Evolutionary conservation across 2,888 invertebrate genomes (phyloP), one percentile per base, ranked within the genome.

Genomic region (Tinea trinotella): DNA sequence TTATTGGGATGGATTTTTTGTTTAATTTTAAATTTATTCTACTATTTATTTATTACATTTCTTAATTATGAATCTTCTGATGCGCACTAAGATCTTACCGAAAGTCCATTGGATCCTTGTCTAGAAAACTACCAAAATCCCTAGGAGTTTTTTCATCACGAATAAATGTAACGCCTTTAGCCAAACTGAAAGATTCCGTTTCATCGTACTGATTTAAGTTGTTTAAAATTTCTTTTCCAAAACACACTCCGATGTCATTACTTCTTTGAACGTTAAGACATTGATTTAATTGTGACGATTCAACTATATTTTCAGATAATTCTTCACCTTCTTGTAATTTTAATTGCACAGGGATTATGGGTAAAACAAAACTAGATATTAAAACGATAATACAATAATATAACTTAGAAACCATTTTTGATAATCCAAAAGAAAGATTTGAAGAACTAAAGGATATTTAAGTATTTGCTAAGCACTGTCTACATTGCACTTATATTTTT

Each of bases 21-120:
- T n/a, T n/a, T n/a, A n/a, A n/a, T n/a, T n/a, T n/a, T n/a, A n/a
- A n/a, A n/a, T n/a, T n/a, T n/a, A n/a, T n/a, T n/a, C n/a, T n/a
- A n/a, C n/a, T n/a, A n/a, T n/a, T n/a, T n/a, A n/a, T n/a, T n/a
- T n/a, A n/a, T n/a, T n/a, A n/a, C n/a, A n/a, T n/a, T n/a, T n/a
- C n/a, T n/a, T n/a, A n/a, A n/a, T n/a, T n/a, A n/a, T n/a, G n/a
- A n/a, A n/a, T n/a, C n/a, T n/a, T n/a, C n/a, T n/a, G n/a, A n/a
- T n/a, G n/a, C n/a, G n/a, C n/a, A n/a, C n/a, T n/a, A n/a, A 30
- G 30, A 30, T 10, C 5, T 66, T 87, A 92, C 88, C 92, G 88
- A 57, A 92, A 90, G 76, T 92, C 91, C 66, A 90, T 88, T 0
- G 93, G 93, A 77, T 93, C 91, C 58, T 90, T 90, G 62, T 93